phyloP scores from a whole-genome alignment of 2,888 invertebrate species.

The Eudasyphora cyanicolor region DNA sequence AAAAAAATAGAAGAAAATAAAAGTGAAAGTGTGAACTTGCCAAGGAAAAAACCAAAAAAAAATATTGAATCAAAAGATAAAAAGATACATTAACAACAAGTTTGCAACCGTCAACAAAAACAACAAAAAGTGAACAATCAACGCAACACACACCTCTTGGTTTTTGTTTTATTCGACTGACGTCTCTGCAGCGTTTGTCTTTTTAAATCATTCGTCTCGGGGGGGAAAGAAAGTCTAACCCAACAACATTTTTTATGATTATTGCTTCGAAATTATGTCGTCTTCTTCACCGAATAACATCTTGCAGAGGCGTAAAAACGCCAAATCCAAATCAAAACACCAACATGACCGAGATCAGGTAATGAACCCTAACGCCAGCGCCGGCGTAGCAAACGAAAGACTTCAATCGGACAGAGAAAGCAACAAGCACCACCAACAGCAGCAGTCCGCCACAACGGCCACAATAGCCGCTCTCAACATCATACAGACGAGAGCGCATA shows the following conservation, averaged over 20 bases:
- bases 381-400: slow-evolving; percentile 75
- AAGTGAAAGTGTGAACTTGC: slow-evolving; percentile 29
- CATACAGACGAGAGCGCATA: slow-evolving; percentile 50
- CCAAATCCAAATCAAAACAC: slow-evolving; percentile 71
- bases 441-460: slow-evolving; percentile 56
- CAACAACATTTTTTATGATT: slow-evolving; percentile 10
- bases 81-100: slow-evolving; percentile 52
- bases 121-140: slow-evolving; percentile 62
- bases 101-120: slow-evolving; percentile 19
- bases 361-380: slow-evolving; percentile 14
- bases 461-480: slow-evolving; percentile 50
- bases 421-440: slow-evolving; percentile 70
- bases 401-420: slow-evolving; percentile 75
- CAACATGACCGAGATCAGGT: slow-evolving; percentile 50
- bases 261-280: slow-evolving; percentile 67
- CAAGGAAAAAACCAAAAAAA: slow-evolving; percentile 17
- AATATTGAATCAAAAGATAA: slow-evolving; percentile 40
- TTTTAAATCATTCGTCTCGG: too few species aligned
- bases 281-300: slow-evolving; percentile 64
- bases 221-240: slow-evolving; percentile 9
- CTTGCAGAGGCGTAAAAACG: slow-evolving; percentile 73
- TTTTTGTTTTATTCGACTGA: not conserved
- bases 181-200: not conserved
- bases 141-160: slow-evolving; percentile 22
- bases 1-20: not conserved